phyloP scores from a whole-genome alignment of 1,140 invertebrate genomes.

The Trachymyrmex cornetzi region DNA sequence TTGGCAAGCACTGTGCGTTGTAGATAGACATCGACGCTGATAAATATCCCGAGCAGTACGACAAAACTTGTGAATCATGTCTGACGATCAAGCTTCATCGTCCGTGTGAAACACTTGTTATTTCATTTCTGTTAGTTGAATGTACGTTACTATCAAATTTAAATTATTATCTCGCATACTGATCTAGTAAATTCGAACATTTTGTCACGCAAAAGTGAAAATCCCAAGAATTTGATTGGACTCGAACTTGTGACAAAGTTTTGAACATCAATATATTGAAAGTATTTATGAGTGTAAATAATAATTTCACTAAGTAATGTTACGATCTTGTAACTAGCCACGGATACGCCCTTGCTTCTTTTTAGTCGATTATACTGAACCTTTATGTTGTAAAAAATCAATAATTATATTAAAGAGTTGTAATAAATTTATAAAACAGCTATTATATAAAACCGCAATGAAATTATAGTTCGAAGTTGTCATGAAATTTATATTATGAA shows the following conservation, averaged over 20 bases:
- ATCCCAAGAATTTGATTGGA: not conserved
- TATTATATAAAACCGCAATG: not conserved
- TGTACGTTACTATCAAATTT: constrained; percentile 60
- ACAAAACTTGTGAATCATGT: constrained; percentile 72
- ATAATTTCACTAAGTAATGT: no score
- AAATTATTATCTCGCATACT: constrained; percentile 11
- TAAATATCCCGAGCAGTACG: constrained; percentile 74
- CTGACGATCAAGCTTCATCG: not conserved
- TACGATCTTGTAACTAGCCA: not conserved
- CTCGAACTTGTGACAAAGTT: not conserved
- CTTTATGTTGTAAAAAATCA: not conserved
- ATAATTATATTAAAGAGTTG: not conserved
- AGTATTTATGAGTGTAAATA: no score
- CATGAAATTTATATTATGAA: not conserved
- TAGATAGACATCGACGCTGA: constrained; percentile 79
- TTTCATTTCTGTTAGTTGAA: constrained; percentile 48
- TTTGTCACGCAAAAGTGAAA: not conserved
- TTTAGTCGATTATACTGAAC: constrained; percentile 18
- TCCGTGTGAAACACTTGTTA: constrained; percentile 64
- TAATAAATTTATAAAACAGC: not conserved
- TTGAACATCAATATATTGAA: no score
- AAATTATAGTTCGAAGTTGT: not conserved
- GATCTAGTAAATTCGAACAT: not conserved
- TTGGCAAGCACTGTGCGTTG: constrained; percentile 77
- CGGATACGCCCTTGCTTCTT: constrained; percentile 14